Evolutionary conservation across 2,888 invertebrate genomes (phyloP), one percentile per base, ranked within the genome.

Genomic region (Stomorhina lunata): DNA sequence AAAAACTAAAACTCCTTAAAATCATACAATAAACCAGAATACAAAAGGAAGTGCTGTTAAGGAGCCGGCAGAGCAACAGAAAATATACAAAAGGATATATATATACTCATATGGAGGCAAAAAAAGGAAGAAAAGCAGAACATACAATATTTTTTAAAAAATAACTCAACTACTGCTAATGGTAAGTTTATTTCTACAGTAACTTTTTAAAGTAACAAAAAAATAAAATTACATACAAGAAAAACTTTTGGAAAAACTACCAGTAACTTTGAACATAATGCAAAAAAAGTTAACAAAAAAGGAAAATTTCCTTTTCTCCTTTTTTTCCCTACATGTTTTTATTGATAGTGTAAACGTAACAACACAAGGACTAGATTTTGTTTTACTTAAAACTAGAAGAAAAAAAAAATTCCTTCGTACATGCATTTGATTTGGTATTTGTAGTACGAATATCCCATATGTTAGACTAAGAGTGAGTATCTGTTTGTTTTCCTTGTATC

Each of bases 151-250:
- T 63, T 63, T 48, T 43, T 37, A 12, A 10, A 59, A 61, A 73
- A 61, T 40, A 68, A 69, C 63, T 69, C 22, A 66, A 71, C 53
- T 40, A 27, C 15, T 73, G 43, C 17, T 75, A 40, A 32, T 53
- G 80, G 80, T 80, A 75, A 80, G 80, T 75, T 80, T 75, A 75
- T 80, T 75, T 45, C 34, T 29, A 43, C 25, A 57, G 34, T 57
- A 34, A 55, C 15, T 45, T 75, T 53, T 73, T 20, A 7, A 43
- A 9, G 34, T 34, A 43, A 25, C 10, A 63, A 48, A 4, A 10
- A 45, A 15, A 20, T 12, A 25, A 59, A 48, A n/a, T n/a, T n/a
- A n/a, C n/a, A n/a, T n/a, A n/a, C n/a, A 22, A 57, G 20, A 32
- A 34, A 69, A 43, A 40, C 22, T 48, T n/a, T 22, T 34, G 20